Conservation (phyloP, 2,113 vertebrate genomes). For the Phyllopteryx taeniolatus region DNA sequence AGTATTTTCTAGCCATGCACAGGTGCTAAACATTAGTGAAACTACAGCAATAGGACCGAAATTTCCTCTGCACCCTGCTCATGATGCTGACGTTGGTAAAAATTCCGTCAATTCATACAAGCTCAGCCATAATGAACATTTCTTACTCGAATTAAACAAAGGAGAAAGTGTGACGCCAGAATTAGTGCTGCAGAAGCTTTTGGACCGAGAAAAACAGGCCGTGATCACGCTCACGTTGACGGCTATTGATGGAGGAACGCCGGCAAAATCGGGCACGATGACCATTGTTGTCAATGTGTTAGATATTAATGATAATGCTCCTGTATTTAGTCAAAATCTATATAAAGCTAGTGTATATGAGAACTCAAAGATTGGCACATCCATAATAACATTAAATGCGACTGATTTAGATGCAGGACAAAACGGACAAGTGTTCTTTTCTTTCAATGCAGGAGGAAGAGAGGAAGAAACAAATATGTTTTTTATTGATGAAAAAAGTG, state of each 20-base stretch:
- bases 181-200: conserved; percentile 78
- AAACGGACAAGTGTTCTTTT: conserved; percentile 78
- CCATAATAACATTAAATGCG: conserved; percentile 77
- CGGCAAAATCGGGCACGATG: too few relatives aligned
- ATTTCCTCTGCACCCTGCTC: conserved; percentile 45
- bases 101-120: conserved; percentile 62
- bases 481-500: conserved; percentile 45
- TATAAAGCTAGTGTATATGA: conserved; percentile 77
- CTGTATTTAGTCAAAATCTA: conserved; percentile 70
- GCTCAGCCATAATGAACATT: conserved; percentile 61
- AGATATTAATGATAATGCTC: conserved; percentile 82
- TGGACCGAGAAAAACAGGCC: too few relatives aligned
- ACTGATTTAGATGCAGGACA: conserved; percentile 79
- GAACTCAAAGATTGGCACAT: conserved; percentile 67
- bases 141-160: conserved; percentile 62
- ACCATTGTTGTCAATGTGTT: conserved; percentile 74
- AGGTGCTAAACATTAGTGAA: conserved; percentile 33
- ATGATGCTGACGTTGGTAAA: conserved; percentile 65
- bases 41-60: conserved; percentile 33
- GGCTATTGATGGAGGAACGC: too few relatives aligned
- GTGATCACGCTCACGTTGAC: too few relatives aligned
- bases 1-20: conserved; percentile 21
- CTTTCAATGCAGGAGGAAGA: conserved; percentile 69
- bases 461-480: conserved; percentile 74
- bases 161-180: conserved; percentile 51